Base-by-base conservation (phyloP, 2,113 vertebrate species). In the Bos indicus region DNA sequence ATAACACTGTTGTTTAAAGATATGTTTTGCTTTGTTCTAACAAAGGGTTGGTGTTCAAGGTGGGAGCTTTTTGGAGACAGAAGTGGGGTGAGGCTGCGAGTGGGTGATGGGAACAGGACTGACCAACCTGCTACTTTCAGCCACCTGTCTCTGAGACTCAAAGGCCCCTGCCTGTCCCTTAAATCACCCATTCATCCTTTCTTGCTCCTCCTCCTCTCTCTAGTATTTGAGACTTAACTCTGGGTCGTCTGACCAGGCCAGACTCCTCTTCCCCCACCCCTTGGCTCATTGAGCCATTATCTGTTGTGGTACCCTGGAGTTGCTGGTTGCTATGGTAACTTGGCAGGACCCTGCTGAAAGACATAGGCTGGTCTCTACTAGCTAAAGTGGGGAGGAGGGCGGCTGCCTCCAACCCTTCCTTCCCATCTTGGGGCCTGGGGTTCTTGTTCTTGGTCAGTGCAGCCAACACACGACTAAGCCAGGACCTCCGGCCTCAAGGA, bases 1-100 rank as follows among this genome's bases (percentile, higher is more conserved):
- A 98, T 99, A 99, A 99, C 99, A 99, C 99, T 99, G 99, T 99
- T 98, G 99, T 98, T 98, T 99, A 99, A 99, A 99, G 99, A 99
- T 98, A 98, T 90, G 97, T 97, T 99, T 98, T 98, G 98, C 92
- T 95, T 93, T 92, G 62, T 90, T 96, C 96, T 99, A 99, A 99
- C 98, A 98, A 98, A 99, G 98, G 98, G 96, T 99, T 99, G 92
- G 83, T 91, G 71, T 97, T 98, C 80, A 99, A 99, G 99, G 99
- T 99, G 99, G 99, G 99, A 99, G 98, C 98, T 99, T 99, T 99
- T 99, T 99, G 99, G 99, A 98, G 98, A 97, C 92, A 94, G 96
- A 97, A 77, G 10, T 90, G 52, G 78, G 77, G 67, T 40, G 28
- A 87, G 71, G 52, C 71, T 91, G 51, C 15, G 83, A 93, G 54